phyloP scores from a whole-genome alignment of 2,113 vertebrate species.

The Colius striatus region DNA sequence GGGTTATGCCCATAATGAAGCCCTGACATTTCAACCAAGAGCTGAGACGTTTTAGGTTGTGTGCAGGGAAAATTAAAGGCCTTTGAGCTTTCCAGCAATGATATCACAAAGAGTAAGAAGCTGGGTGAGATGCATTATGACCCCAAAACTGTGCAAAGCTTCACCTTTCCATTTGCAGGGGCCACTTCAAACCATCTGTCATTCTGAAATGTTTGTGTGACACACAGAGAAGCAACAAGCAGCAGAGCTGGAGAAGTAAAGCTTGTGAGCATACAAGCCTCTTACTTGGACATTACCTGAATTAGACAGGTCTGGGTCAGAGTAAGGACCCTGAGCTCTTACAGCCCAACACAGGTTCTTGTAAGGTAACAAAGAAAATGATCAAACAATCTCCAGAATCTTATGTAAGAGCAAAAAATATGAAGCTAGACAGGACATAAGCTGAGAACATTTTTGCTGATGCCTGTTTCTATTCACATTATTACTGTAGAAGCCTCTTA shows the following conservation, averaged over 20 bases:
- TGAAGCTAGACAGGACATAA: neutral
- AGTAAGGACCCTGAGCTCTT: neutral
- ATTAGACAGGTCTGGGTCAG: no score
- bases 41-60: neutral
- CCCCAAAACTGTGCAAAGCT: neutral
- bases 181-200: neutral
- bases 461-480: neutral
- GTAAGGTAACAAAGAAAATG: neutral
- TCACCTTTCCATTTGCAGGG: neutral
- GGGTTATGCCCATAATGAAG: neutral
- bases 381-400: neutral
- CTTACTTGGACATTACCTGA: neutral
- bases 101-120: neutral
- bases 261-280: no score
- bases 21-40: neutral
- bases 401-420: neutral
- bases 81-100: neutral
- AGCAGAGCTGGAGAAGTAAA: neutral
- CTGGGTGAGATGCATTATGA: neutral
- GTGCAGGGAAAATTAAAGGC: conserved; percentile 16
- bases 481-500: neutral
- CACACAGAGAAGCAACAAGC: neutral
- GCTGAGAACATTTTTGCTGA: neutral
- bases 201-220: neutral
- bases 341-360: neutral